Evolutionary conservation across 2,797 vertebrate species (phyloP).

Genomic region (Naso thynnoides): DNA sequence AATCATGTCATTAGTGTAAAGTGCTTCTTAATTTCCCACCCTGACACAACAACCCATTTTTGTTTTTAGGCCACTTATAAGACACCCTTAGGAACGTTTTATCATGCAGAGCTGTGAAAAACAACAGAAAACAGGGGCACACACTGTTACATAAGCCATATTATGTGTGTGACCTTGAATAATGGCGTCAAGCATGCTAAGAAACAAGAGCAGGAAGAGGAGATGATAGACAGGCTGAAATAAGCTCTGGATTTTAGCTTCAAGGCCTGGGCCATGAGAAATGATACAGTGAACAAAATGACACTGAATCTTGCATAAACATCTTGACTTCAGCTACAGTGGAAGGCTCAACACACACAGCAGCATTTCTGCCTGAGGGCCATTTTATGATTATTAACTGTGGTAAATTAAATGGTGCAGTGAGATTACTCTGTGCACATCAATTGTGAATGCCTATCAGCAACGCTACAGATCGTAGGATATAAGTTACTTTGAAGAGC

Average conservation of each 20-base stretch:
- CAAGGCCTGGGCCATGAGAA: slow-evolving; percentile 31
- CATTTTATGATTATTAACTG: slow-evolving; percentile 27
- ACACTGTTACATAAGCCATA: slow-evolving; percentile 58
- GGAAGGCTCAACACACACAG: slow-evolving; percentile 8
- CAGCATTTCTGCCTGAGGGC: slow-evolving; percentile 17
- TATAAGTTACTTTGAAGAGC: slow-evolving; percentile 14
- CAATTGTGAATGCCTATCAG: slow-evolving; percentile 25
- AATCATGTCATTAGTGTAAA: slow-evolving; percentile 50
- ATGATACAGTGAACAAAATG: slow-evolving; percentile 19
- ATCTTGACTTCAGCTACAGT: slow-evolving; percentile 17
- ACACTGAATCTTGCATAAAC: slow-evolving; percentile 21
- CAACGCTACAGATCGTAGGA: slow-evolving; percentile 13
- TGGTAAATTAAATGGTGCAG: slow-evolving; percentile 35
- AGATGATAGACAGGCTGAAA: slow-evolving; percentile 67
- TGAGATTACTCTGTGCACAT: slow-evolving; percentile 13
- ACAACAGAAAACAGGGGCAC: slow-evolving; percentile 49
- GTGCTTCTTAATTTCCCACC: slow-evolving; percentile 38
- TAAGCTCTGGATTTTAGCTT: slow-evolving; percentile 33
- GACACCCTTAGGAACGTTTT: slow-evolving; percentile 52
- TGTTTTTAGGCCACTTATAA: slow-evolving; percentile 57
- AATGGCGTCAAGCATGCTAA: slow-evolving; percentile 37
- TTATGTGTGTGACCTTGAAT: slow-evolving; percentile 70
- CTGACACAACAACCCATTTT: slow-evolving; percentile 49
- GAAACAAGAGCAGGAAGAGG: slow-evolving; percentile 71
- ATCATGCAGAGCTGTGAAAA: slow-evolving; percentile 53